Evolutionary conservation across 2,888 invertebrate species (phyloP), one percentile per base, ranked within the genome.

Genomic region (Pheosia gnoma): DNA sequence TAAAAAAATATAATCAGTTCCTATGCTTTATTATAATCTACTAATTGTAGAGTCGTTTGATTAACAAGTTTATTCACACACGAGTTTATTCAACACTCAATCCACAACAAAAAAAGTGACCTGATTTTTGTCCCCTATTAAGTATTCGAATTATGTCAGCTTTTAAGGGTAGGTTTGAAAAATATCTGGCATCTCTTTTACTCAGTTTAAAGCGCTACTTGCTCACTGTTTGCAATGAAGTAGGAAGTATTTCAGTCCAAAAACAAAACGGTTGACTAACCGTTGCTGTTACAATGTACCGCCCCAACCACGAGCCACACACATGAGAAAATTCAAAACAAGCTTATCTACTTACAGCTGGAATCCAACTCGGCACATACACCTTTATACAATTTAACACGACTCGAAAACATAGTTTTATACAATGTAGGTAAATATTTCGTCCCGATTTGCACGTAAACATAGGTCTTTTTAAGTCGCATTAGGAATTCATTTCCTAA

Each of bases 301-400:
- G 49, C 37, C 3, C 39, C 47, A 51, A 57, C 39, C 38, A 55
- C n/a, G 55, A 55, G 57, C n/a, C 47, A 25, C 10, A 38, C 59
- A 38, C 60, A 59, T 66, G 64, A 60, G 60, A 56, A 62, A 59
- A 64, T 69, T 63, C 51, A 59, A 63, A 67, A 64, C 57, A 67
- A 56, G 36, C 3, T 37, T 38, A 25, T 10, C 36, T 56, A n/a
- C 37, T 39, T 41, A 8, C 47, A 5, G n/a, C 39, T n/a, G 38
- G 54, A n/a, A n/a, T 55, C 39, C 13, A 55, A 39, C 13, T 41
- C 8, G 10, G 39, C 39, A 39, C 38, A 10, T 54, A 39, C n/a
- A 10, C 39, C 13, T 55, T 37, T 39, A 5, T 13, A 13, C 37
- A 11, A 41, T 55, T 53, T 37, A 2, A 53, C 36, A n/a, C n/a